Base-by-base conservation (phyloP, 1,140 invertebrate genomes). In the Drosophila repleta region DNA sequence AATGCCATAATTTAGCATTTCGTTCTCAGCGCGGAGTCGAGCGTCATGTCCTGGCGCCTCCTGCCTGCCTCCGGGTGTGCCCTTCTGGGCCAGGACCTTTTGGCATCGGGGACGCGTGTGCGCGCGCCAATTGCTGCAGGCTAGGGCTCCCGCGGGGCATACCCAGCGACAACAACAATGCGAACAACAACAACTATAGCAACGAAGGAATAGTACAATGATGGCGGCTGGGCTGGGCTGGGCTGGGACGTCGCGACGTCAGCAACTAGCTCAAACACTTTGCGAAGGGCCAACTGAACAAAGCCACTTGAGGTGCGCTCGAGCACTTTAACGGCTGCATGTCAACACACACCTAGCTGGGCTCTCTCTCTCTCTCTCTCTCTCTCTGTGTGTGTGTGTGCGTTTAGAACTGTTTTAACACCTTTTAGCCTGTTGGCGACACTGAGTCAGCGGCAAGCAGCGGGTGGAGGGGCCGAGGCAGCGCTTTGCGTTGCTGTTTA, bases 301-400 rank as follows among this genome's bases (percentile, higher is more conserved):
- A 88, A 88, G 83, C 83, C 79, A 88, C 83, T 88, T 89, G 83
- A 88, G 83, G 83, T 88, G 84, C 72, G 83, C 84, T 83, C 84
- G 82, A 82, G 81, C 82, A 87, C 81, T 88, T 83, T 84, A 83
- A 83, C 79, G 80, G 79, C 76, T 87, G 74, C 79, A 88, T 88
- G 83, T 79, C 82, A 82, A 69, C 83, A 85, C 46, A 67, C 11
- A 53, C 39, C 58, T 20, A 24, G n/a, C n/a, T n/a, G n/a, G n/a
- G n/a, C 29, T 8, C 1, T 29, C 6, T 29, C 6, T 8, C 6
- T 29, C 4, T 29, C n/a, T n/a, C 29, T 8, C 1, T 29, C 6
- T 29, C 6, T 8, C 6, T 29, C 4, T 29, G 26, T 10, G 6
- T 29, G 60, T 58, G 60, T 66, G 43, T 76, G 63, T 75, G 57